Conservation (phyloP, 2,888 invertebrate genomes). For the Eulithis testata region DNA sequence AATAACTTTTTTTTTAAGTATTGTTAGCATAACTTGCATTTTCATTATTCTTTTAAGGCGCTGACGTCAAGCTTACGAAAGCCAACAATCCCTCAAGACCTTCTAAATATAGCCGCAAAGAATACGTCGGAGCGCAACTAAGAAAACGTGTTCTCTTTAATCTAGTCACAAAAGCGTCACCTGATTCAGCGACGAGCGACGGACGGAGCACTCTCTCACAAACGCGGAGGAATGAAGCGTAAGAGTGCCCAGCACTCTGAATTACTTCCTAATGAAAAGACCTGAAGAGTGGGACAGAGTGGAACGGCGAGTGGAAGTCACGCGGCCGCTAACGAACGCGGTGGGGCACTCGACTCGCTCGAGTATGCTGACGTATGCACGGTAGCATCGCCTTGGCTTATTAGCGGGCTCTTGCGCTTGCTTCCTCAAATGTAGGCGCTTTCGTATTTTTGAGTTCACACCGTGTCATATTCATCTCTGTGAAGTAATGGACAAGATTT, state of each 20-base stretch:
- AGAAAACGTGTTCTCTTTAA: slow-evolving; percentile 81
- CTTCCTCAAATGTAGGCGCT: slow-evolving; percentile 21
- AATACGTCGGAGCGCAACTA: slow-evolving; percentile 61
- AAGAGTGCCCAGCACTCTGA: slow-evolving; percentile 78
- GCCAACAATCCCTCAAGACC: slow-evolving; percentile 52
- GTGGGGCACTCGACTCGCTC: slow-evolving; percentile 68
- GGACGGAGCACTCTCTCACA: slow-evolving; percentile 74
- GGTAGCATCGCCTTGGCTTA: slow-evolving; percentile 52
- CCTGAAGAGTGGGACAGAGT: slow-evolving; percentile 75
- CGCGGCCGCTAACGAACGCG: slow-evolving; percentile 81
- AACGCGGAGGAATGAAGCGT: slow-evolving; percentile 81
- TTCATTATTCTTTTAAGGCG: slow-evolving; percentile 17
- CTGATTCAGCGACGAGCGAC: slow-evolving; percentile 75
- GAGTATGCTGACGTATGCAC: slow-evolving; percentile 63
- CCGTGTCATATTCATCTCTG: not conserved
- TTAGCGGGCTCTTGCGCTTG: slow-evolving; percentile 45
- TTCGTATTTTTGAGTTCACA: slow-evolving; percentile 19
- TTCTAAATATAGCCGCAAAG: slow-evolving; percentile 74
- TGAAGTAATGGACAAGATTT: no score
- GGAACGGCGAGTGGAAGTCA: slow-evolving; percentile 65
- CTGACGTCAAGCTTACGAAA: slow-evolving; percentile 28
- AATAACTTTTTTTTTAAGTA: no score
- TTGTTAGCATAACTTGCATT: not conserved
- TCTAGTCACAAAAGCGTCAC: slow-evolving; percentile 83
- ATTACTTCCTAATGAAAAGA: slow-evolving; percentile 85